Base-by-base conservation (phyloP, 1,140 invertebrate genomes). In the Euglossa dilemma region DNA sequence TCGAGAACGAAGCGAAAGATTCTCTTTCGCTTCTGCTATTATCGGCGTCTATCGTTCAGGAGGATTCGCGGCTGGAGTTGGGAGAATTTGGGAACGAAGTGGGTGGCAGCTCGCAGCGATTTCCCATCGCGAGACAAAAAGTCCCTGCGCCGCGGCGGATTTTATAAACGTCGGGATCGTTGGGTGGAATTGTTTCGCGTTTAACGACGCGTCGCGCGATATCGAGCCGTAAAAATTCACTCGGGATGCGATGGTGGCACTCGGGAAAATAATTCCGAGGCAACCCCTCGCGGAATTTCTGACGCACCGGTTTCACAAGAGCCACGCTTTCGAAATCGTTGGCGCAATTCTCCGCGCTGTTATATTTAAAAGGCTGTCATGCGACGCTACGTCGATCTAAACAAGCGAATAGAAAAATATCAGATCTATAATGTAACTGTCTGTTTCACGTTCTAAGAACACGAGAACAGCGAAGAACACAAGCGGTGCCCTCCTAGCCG, bases 351-450 rank as follows among this genome's bases (percentile, higher is more conserved):
- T n/a, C 45, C 14, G 63, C 23, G 54, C 25, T 12, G 50, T 57
- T 85, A 70, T 67, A 72, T 72, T 56, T 63, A 80, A 67, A 63
- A 66, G n/a, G 57, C 56, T 61, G 20, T 61, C 54, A 63, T 45
- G 57, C 52, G 52, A 47, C 63, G 47, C 25, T 84, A 74, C 45
- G 43, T 18, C 25, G 59, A 61, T 43, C 47, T 70, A 54, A 70
- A 74, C 45, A 67, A 70, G 56, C 76, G 28, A 57, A 59, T 80
- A 85, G 36, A 86, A 86, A 85, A 80, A 80, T 86, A 80, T 56
- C 25, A 11, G 43, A 45, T 77, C 50, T 67, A 52, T 77, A 54
- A 54, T 52, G 11, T 64, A n/a, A 76, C 47, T 67, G 16, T 45
- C 16, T 43, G 28, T 25, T 77, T 45, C 14, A 45, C 36, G 54